Conservation (phyloP, 2,113 vertebrate species). For the Anoura caudifer region DNA sequence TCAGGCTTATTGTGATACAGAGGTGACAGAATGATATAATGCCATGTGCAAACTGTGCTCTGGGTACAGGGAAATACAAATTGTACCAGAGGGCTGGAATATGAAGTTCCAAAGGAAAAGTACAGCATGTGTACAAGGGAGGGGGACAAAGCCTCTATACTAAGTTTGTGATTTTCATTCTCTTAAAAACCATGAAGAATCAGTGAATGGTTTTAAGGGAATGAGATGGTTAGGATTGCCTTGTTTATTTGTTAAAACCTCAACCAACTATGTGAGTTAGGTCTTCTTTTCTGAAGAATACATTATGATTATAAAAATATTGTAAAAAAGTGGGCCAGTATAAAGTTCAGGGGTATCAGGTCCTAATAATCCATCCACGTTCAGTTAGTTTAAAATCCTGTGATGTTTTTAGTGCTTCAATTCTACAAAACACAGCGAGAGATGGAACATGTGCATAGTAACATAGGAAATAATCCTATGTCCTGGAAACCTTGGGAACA, state of each 20-base stretch:
- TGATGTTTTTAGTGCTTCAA: neutral
- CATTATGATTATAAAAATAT: neutral
- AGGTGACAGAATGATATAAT: neutral
- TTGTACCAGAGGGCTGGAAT: neutral
- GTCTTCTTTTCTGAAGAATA: neutral
- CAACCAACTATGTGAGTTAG: neutral
- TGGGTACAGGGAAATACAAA: neutral
- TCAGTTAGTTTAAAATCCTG: neutral
- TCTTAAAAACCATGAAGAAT: neutral
- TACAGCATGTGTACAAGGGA: accelerated
- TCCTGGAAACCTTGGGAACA: neutral
- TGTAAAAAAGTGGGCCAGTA: neutral
- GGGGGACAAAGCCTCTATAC: neutral
- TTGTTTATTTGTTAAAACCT: neutral
- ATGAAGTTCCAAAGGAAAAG: neutral
- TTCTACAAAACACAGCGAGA: neutral
- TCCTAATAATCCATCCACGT: neutral
- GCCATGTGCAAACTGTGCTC: neutral
- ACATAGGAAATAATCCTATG: neutral
- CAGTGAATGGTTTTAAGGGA: neutral
- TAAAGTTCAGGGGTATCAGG: neutral
- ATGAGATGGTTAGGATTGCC: neutral
- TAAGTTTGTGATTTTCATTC: neutral
- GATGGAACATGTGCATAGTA: neutral
- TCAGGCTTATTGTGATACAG: neutral